Base-by-base conservation (phyloP, 2,888 invertebrate species). In the Dorcus parallelipipedus region DNA sequence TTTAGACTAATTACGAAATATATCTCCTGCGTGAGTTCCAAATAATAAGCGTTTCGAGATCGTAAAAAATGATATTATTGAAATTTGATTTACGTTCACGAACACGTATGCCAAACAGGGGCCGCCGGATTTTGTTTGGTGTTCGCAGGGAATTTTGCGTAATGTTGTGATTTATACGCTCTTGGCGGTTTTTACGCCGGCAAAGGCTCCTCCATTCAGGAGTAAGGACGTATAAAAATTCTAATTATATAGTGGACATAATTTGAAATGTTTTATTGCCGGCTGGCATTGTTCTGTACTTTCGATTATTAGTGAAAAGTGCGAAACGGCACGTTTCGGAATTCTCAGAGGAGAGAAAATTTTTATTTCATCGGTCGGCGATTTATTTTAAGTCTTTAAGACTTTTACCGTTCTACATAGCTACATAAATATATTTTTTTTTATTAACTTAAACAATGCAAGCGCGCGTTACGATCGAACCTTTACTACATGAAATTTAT, bases 301-400 rank as follows among this genome's bases (percentile, higher is more conserved):
- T 45, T 45, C 45, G 20, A 23, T 45, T 45, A 45, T 45, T 45
- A 45, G 45, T 17, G 17, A 45, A 45, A 45, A 58, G 54, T 52
- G 56, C 62, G 61, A 62, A 58, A 60, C 64, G 64, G 64, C 64
- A 64, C 64, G 64, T 64, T 52, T 52, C 51, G 59, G 58, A 64
- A 61, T 62, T 64, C 64, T 45, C 39, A 54, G 59, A 61, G 60
- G 40, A 10, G 42, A 42, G 45, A 45, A 45, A 45, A 33, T 33
- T 45, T 45, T 45, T 14, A 42, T 42, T 45, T 20, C 17, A 45
- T 45, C 23, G 23, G 20, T n/a, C 45, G 45, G 45, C 45, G 20
- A 45, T 45, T 45, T 45, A 45, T 45, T 45, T 45, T 45, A 33
- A 33, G 26, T 6, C 26, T 33, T 33, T 33, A 7, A 33, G 26